Conservation (phyloP, 2,888 invertebrate species). For the Epistrophe grossulariae region DNA sequence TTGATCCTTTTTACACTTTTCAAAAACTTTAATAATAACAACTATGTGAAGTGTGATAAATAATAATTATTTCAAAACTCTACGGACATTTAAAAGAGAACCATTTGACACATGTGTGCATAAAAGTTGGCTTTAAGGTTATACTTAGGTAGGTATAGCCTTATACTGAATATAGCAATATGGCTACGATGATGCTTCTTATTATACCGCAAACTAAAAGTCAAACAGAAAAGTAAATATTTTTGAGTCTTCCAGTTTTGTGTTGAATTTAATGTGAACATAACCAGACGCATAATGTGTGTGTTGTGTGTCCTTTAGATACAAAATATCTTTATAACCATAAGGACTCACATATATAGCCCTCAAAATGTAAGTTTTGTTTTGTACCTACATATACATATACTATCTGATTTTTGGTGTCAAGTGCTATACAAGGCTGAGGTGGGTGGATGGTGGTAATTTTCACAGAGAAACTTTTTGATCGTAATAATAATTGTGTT, state of each 20-base stretch:
- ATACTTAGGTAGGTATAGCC: no score
- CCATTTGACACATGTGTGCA: constrained; percentile 47
- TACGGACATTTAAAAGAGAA: constrained; percentile 34
- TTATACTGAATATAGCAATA: not conserved
- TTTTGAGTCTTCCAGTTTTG: constrained; percentile 41
- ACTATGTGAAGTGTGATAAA: constrained; percentile 55
- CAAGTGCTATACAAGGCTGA: not conserved
- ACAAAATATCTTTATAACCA: not conserved
- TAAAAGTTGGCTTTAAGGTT: constrained; percentile 3
- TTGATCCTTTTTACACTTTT: constrained; percentile 63
- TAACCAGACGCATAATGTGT: constrained; percentile 12
- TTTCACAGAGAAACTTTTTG: constrained; percentile 44
- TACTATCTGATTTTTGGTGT: constrained; percentile 6
- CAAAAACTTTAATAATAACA: constrained; percentile 51
- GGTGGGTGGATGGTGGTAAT: not conserved
- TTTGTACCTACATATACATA: not conserved
- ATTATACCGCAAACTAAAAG: constrained; percentile 51
- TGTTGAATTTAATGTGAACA: constrained; percentile 30
- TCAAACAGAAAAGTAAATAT: constrained; percentile 51
- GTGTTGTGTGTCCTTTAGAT: constrained; percentile 18
- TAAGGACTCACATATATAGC: not conserved
- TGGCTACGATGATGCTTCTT: constrained; percentile 20
- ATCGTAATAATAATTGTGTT: constrained; percentile 50
- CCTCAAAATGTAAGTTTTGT: constrained; percentile 22
- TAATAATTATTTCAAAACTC: constrained; percentile 67